Percentiles rank a stretch among this genome's conserved stretches.
phyloP scores from a whole-genome alignment of 2,888 invertebrate species.

The Eristalis tenax region DNA sequence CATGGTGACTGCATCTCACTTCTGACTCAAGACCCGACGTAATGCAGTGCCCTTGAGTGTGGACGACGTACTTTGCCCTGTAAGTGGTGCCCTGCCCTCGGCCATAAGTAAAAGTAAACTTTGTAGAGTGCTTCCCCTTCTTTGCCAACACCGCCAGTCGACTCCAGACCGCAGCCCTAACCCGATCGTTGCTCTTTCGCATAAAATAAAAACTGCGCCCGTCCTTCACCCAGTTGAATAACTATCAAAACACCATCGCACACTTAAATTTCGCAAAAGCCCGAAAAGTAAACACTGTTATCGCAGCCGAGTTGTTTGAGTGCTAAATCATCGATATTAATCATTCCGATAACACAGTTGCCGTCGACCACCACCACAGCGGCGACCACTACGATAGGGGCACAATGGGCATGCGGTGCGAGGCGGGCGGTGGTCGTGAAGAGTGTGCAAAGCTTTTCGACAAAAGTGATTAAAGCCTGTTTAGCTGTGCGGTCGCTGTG shows the following conservation, averaged over 20 bases:
- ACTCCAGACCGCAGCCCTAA: background rate
- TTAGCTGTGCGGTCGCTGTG: background rate
- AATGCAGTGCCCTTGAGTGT: too few relatives aligned
- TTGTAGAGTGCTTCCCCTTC: background rate
- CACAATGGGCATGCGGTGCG: background rate
- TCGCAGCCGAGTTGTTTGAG: slow-evolving; percentile 4
- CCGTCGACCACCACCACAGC: background rate
- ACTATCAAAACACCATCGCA: slow-evolving; percentile 22
- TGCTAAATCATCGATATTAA: slow-evolving; percentile 19
- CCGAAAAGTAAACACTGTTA: slow-evolving; percentile 34
- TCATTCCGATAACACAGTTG: slow-evolving; percentile 5
- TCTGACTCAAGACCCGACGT: too few relatives aligned
- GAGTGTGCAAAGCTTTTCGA: background rate
- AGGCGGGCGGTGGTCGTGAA: background rate
- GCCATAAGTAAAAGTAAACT: background rate
- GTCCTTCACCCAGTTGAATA: slow-evolving; percentile 6
- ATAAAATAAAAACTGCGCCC: background rate
- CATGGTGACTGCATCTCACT: too few relatives aligned
- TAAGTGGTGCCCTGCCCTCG: background rate
- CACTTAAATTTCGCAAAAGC: slow-evolving; percentile 2
- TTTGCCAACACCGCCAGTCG: background rate
- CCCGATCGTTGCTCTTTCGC: background rate
- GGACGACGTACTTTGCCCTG: too few relatives aligned
- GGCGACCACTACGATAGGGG: background rate
- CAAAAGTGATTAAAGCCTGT: slow-evolving; percentile 6